Evolutionary conservation across 64 coral and sea anemone species (phyloP).

Genomic region (Anthopleura sola): DNA sequence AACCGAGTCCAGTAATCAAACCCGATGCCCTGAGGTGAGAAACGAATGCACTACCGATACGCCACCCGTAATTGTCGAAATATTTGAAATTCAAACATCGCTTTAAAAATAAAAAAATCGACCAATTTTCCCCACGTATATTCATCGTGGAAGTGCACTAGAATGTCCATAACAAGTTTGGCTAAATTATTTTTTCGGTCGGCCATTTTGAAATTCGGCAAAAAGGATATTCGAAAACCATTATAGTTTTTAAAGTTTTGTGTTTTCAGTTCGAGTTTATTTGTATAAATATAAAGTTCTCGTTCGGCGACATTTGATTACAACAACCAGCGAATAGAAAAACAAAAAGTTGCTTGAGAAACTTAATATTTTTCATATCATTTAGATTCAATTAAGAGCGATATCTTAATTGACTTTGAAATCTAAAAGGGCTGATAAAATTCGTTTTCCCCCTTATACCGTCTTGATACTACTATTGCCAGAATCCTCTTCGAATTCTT

Average conservation of each 20-base stretch:
- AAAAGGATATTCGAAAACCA: background rate
- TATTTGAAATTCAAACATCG: background rate
- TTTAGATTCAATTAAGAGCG: background rate
- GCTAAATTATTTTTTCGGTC: background rate
- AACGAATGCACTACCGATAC: too few species aligned
- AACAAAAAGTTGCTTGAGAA: background rate
- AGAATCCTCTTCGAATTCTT: too few species aligned
- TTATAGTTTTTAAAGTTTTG: background rate
- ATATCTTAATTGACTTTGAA: background rate
- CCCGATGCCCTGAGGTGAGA: too few species aligned
- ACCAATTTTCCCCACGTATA: background rate
- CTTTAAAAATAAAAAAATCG: background rate
- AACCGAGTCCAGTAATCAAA: too few species aligned
- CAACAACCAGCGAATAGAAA: background rate
- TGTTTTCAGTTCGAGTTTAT: background rate
- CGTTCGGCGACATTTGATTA: background rate
- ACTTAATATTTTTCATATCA: background rate
- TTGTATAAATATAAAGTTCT: background rate
- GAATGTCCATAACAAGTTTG: background rate
- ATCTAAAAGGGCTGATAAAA: too few species aligned
- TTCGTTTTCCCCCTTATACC: too few species aligned
- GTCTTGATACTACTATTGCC: too few species aligned
- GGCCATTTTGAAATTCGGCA: background rate
- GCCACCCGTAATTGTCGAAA: too few species aligned
- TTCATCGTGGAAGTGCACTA: background rate